phyloP scores from a whole-genome alignment of 2,113 vertebrate genomes.

The Cairina moschata region DNA sequence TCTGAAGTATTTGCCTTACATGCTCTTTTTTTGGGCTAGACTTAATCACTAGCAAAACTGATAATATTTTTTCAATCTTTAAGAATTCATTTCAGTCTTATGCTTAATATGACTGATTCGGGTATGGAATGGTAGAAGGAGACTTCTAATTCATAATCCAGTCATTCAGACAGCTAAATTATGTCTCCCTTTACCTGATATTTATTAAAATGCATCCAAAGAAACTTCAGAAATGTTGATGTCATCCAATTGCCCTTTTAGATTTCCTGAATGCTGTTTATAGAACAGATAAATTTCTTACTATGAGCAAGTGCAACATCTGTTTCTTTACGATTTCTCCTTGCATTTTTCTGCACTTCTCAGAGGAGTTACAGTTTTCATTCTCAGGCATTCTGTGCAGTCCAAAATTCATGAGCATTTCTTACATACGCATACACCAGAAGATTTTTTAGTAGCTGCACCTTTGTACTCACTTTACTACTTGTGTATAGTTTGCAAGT shows the following conservation, averaged over 20 bases:
- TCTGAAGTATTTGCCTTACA: slow-evolving; percentile 39
- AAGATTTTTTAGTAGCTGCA: not conserved
- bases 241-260: not conserved
- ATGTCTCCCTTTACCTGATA: slow-evolving; percentile 54
- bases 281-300: not conserved
- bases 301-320: not conserved
- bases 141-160: slow-evolving; percentile 59
- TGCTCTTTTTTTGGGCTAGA: slow-evolving; percentile 35
- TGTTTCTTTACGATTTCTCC: not conserved
- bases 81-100: slow-evolving; percentile 54
- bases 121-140: slow-evolving; percentile 39
- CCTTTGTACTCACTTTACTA: not conserved
- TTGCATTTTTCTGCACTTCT: not conserved
- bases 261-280: not conserved
- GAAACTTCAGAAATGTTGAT: slow-evolving; percentile 6
- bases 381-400: not conserved
- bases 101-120: slow-evolving; percentile 38
- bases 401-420: not conserved
- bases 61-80: slow-evolving; percentile 68
- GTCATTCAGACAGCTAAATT: slow-evolving; percentile 60
- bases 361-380: not conserved
- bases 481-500: not conserved
- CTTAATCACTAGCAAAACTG: slow-evolving; percentile 62
- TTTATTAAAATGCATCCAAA: slow-evolving; percentile 38
- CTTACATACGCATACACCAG: not conserved